phyloP scores from a whole-genome alignment of 1,140 invertebrate genomes.

The Heterodera schachtii region DNA sequence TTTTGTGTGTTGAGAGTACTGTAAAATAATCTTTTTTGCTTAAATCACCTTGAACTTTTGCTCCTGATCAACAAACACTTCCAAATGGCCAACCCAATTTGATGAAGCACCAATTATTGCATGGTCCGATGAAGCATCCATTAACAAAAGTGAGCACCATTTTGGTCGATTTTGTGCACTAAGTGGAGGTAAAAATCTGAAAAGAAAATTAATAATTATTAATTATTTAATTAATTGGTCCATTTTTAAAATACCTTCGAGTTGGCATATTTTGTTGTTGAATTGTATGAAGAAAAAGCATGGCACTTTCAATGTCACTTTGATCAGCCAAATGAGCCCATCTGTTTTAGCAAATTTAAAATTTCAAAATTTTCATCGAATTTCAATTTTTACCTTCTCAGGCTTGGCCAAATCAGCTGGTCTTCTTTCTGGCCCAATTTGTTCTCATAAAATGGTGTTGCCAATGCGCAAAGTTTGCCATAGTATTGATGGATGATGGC shows the following conservation, averaged over 20 bases:
- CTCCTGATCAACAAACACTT: conserved; percentile 16
- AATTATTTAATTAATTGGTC: background rate
- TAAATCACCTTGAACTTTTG: conserved; percentile 16
- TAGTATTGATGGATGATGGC: background rate
- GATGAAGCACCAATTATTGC: background rate
- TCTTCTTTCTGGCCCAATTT: background rate
- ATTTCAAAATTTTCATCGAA: too few relatives aligned
- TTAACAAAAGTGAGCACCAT: conserved; percentile 8
- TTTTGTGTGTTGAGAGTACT: too few relatives aligned
- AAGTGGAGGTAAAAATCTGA: conserved; percentile 21
- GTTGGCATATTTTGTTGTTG: conserved; percentile 17
- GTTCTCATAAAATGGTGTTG: conserved; percentile 4
- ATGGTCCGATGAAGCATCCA: background rate
- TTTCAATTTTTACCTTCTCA: background rate
- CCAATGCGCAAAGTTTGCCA: conserved; percentile 8
- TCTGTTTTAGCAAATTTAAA: background rate
- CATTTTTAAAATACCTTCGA: conserved; percentile 6
- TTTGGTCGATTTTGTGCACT: conserved; percentile 9
- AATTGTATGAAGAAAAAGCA: conserved; percentile 24
- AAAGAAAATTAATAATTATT: background rate
- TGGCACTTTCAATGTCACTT: conserved; percentile 7
- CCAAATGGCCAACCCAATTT: conserved; percentile 10
- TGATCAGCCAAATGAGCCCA: conserved; percentile 20
- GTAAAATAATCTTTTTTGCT: too few relatives aligned
- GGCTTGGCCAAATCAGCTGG: background rate